A percentile compares a stretch with the other conserved stretches of the same genome.
These are phyloP conservation scores for Samia ricini DNA, from an alignment of 1,140 invertebrate genomes.

Conservation along the genomic window DNA sequence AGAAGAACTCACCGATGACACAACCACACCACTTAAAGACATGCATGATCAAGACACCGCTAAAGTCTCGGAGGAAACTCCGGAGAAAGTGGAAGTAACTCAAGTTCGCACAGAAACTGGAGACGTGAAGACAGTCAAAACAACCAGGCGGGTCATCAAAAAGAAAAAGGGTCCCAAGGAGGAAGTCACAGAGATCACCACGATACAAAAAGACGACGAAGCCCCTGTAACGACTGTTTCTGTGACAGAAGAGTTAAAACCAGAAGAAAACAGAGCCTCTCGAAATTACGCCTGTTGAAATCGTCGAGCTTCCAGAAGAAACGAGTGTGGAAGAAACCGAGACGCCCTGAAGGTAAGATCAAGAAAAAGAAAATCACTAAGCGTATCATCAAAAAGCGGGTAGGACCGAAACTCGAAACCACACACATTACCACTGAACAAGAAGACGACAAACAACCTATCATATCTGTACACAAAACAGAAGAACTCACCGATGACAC, in stretches of 20 bases:
- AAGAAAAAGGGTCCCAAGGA: conserved; percentile 61
- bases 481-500: too few species aligned
- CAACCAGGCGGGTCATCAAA: conserved; percentile 60
- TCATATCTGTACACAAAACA: too few species aligned
- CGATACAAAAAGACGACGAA: conserved; percentile 71
- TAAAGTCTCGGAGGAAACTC: conserved; percentile 40
- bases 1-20: conserved; percentile 34
- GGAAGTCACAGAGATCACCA: conserved; percentile 73
- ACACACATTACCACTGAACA: too few species aligned
- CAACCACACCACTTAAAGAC: conserved; percentile 15
- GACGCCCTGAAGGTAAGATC: conserved; percentile 42
- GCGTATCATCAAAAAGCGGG: too few species aligned
- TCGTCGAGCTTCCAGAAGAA: conserved; percentile 26
- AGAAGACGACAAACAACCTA: too few species aligned
- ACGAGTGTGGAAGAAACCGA: conserved; percentile 5
- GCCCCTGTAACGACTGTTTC: conserved; percentile 50
- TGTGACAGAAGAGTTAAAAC: conserved; percentile 22
- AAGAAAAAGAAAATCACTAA: too few species aligned
- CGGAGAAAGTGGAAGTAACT: conserved; percentile 66
- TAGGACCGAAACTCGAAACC: too few species aligned
- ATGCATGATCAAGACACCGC: conserved; percentile 37
- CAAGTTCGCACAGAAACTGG: conserved; percentile 62
- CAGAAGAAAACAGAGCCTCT: conserved; percentile 30
- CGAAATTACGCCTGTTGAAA: conserved; percentile 24
- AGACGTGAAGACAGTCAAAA: conserved; percentile 43